Conservation (phyloP, 2,888 invertebrate genomes). For the Eudasyphora cyanicolor region DNA sequence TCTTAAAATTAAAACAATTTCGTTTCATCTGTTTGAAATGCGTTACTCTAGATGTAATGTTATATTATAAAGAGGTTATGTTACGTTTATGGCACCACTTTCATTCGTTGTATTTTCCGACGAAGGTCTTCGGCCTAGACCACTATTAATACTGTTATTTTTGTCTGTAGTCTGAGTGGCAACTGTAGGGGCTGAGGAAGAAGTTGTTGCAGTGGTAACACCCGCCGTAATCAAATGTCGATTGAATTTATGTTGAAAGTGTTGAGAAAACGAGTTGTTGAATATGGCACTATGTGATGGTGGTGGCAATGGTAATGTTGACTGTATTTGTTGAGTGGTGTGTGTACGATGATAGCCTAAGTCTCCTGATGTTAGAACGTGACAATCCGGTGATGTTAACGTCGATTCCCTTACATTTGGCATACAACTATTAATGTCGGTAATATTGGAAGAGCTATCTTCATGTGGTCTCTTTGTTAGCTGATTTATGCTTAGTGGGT, state of each 20-base stretch:
- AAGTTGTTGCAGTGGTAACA: slow-evolving; percentile 63
- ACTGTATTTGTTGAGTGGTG: slow-evolving; percentile 42
- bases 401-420: slow-evolving; percentile 28
- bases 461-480: slow-evolving; percentile 83
- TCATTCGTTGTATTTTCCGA: slow-evolving; percentile 68
- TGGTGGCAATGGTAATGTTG: slow-evolving; percentile 49
- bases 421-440: slow-evolving; percentile 64
- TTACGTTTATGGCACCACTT: slow-evolving; percentile 78
- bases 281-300: slow-evolving; percentile 68
- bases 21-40: neutral
- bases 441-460: slow-evolving; percentile 74
- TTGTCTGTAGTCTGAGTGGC: slow-evolving; percentile 34
- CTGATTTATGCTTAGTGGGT: slow-evolving; percentile 94
- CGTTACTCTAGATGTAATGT: neutral
- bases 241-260: slow-evolving; percentile 76
- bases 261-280: slow-evolving; percentile 74
- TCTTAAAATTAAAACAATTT: slow-evolving; percentile 21
- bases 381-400: slow-evolving; percentile 7
- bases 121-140: slow-evolving; percentile 42
- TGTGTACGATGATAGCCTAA: slow-evolving; percentile 46
- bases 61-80: slow-evolving; percentile 72
- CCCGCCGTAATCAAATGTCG: slow-evolving; percentile 72
- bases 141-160: slow-evolving; percentile 30
- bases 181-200: slow-evolving; percentile 62
- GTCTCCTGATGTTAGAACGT: slow-evolving; percentile 44